Evolutionary conservation across 1,140 invertebrate genomes (phyloP).

Genomic region (Manduca sexta): DNA sequence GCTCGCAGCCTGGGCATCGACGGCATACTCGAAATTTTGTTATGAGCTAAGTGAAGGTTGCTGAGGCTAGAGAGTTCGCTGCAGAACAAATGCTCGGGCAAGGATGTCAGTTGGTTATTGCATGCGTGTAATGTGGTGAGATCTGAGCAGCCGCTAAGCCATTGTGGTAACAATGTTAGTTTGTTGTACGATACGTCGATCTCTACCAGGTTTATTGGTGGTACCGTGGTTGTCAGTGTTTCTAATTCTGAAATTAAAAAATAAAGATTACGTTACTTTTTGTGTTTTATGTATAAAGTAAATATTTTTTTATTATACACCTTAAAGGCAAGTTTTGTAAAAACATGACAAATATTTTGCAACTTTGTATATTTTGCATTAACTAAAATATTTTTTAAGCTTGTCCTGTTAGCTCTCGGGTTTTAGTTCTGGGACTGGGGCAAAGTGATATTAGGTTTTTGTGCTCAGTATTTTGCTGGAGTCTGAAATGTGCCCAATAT

Average conservation of each 20-base stretch:
- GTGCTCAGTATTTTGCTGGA: too few relatives aligned
- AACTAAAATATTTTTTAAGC: too few relatives aligned
- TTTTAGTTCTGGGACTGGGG: too few relatives aligned
- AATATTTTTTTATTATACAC: too few relatives aligned
- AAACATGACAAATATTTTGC: too few relatives aligned
- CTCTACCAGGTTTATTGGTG: slow-evolving; percentile 80
- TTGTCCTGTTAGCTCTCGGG: too few relatives aligned
- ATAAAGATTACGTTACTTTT: neutral
- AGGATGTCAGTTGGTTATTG: slow-evolving; percentile 80
- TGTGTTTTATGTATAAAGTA: too few relatives aligned
- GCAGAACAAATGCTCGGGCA: slow-evolving; percentile 82
- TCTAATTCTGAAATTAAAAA: slow-evolving; percentile 76
- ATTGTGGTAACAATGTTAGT: slow-evolving; percentile 82
- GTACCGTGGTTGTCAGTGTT: slow-evolving; percentile 77
- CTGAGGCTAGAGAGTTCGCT: slow-evolving; percentile 81
- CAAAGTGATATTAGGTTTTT: neutral
- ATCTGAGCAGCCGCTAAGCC: slow-evolving; percentile 83
- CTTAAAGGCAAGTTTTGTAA: too few relatives aligned
- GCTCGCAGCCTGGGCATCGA: slow-evolving; percentile 78
- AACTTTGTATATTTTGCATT: too few relatives aligned
- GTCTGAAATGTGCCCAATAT: too few relatives aligned
- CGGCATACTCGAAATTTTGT: slow-evolving; percentile 81
- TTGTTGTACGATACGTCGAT: slow-evolving; percentile 86
- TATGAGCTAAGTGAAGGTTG: slow-evolving; percentile 83
- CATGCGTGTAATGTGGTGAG: slow-evolving; percentile 82